Base-by-base conservation (phyloP, 2,797 vertebrate species). In the Triplophysa yarkandensis region DNA sequence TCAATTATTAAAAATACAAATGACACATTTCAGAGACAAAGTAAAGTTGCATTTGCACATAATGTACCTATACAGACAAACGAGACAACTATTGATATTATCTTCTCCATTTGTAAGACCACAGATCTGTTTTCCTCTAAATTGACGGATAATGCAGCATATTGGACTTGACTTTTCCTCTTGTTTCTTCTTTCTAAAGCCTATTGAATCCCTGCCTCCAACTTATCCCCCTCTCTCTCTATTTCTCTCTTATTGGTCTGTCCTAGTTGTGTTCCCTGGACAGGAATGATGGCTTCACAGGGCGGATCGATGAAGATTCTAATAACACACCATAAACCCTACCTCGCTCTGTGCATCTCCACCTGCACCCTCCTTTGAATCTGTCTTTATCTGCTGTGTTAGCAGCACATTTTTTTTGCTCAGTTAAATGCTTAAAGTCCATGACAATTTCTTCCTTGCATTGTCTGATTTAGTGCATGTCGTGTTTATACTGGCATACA, bases 291-390 rank as follows among this genome's bases (percentile, higher is more conserved):
- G 48, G 83, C 84, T 86, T 85, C 83, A 84, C 83, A 81, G 80
- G 82, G 77, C 55, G 77, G 87, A 92, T 92, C 91, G 87, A 92
- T 90, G 79, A 88, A 57, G 80, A 82, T 83, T 82, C 85, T 86
- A 86, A 89, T 87, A 80, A 81, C 61, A 68, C 61, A 54, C 80
- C 25, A 46, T 82, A 81, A 86, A 78, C 79, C 81, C 76, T 68
- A 76, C 50, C 75, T 46, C 13, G 71, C 44, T 68, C 75, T 60
- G 67, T 48, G 66, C 66, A 77, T 43, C 66, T 6, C 5, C 43
- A 57, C 58, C 48, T 6, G 68, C 57, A 25, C 4, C 71, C 23
- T 50, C 19, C 63, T 69, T 61, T 4, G 76, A 76, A 70, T 62
- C 46, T 63, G 58, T 25, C 83, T 83, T 58, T 34, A 39, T 39